Evolutionary conservation across 2,113 vertebrate genomes (phyloP), one percentile per base, ranked within the genome.

Genomic region (Heptranchias perlo): DNA sequence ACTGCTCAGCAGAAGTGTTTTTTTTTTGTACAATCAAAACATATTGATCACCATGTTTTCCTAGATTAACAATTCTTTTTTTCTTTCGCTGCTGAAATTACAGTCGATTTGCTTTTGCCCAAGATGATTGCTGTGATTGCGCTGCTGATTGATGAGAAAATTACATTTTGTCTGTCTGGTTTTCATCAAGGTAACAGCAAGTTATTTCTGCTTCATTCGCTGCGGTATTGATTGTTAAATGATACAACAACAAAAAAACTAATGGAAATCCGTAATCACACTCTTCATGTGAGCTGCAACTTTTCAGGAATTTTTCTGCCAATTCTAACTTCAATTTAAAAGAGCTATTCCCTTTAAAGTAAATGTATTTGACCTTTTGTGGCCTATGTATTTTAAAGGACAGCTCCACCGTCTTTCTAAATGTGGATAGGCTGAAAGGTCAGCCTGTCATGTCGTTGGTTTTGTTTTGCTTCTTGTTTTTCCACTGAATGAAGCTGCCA

Each of bases 91-190:
- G 96, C 97, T 97, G 97, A 96, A 96, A 97, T 93, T 62, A 95
- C 84, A 96, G 96, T 96, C 96, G 87, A 97, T 96, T 96, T 97
- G 97, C 96, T 97, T 97, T 97, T 96, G 96, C 95, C 93, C 64
- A 91, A 91, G 96, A 96, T 96, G 96, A 96, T 96, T 96, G 84
- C 89, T 96, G 96, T 96, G 47, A 16, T 62, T 67, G 96, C 94
- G 96, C 97, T 97, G 96, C 69, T 96, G 96, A 97, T 98, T 98
- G 97, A 97, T 98, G 97, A 96, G 96, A 97, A 62, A 97, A 97
- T 97, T 97, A 97, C 96, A 96, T 96, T 97, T 96, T 96, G 96
- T 96, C 82, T 96, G 96, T 96, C 96, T 97, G 96, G 96, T 96
- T 97, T 97, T 96, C 97, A 96, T 96, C 95, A 97, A 97, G 95